Percentiles rank a stretch among this genome's conserved stretches.
phyloP scores from a whole-genome alignment of 2,888 invertebrate genomes.

The Acronicta aceris region DNA sequence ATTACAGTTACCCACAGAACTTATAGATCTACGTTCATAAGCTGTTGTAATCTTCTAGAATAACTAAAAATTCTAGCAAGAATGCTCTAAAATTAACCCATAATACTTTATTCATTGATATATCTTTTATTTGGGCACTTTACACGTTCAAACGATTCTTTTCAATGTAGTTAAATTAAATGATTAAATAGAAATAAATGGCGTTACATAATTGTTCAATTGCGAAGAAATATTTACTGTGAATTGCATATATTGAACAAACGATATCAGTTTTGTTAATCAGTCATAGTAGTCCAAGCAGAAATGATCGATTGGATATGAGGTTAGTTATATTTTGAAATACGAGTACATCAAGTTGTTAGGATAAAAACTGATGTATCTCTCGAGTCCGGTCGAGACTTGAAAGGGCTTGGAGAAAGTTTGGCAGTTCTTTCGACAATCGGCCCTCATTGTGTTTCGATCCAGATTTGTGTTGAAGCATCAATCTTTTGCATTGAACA shows the following conservation, averaged over 20 bases:
- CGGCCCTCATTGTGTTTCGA: conserved; percentile 74
- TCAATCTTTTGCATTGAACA: conserved; percentile 75
- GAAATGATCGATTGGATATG: conserved; percentile 17
- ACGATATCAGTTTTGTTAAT: conserved; percentile 17
- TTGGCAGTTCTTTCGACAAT: conserved; percentile 77
- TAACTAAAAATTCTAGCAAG: no score
- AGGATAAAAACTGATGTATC: conserved; percentile 18
- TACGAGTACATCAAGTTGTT: conserved; percentile 18
- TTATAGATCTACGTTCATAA: no score
- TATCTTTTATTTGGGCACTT: conserved; percentile 24
- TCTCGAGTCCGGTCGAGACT: conserved; percentile 56
- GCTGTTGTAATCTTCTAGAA: no score
- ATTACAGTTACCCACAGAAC: no score
- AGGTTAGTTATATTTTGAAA: conserved; percentile 19
- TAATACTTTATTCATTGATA: neutral
- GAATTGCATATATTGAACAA: conserved; percentile 6
- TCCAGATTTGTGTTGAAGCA: conserved; percentile 76
- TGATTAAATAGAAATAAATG: conserved; percentile 3
- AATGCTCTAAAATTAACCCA: neutral
- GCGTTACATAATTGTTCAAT: conserved; percentile 25
- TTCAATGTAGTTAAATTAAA: conserved; percentile 26
- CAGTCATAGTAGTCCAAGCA: conserved; percentile 6
- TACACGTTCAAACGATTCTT: conserved; percentile 21
- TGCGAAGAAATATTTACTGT: conserved; percentile 45
- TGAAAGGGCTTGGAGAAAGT: conserved; percentile 86